Base-by-base conservation (phyloP, 2,113 vertebrate genomes). In the Copsychus sechellarum region DNA sequence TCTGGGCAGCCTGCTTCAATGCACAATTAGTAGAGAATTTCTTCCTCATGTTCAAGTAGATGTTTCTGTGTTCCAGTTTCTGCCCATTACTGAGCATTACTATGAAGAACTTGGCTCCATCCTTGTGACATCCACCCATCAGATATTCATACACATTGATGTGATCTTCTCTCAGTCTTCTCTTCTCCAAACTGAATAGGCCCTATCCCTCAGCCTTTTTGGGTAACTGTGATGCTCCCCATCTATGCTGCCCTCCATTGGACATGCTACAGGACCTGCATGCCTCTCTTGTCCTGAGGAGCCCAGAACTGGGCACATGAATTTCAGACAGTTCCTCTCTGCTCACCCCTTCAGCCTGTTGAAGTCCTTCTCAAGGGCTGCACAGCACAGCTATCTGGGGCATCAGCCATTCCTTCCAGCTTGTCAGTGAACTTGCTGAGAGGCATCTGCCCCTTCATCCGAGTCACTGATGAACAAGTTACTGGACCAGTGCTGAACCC, bases 81-180 rank as follows among this genome's bases (percentile, higher is more conserved):
- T 74, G 24, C 16, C 23, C n/a, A 25, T 25, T 38, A 28, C 19
- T 53, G 19, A 51, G 60, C 28, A 45, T n/a, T 36, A 74, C 38
- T 24, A 43, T 38, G 23, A 72, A 72, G 42, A 74, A 48, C 13
- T n/a, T 53, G 16, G 24, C 20, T 81, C 45, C 16, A 53, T 60
- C 29, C 22, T 33, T 0, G 0, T 43, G 42, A 34, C 0, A 0
- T 28, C 29, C 20, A 47, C 7, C 15, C 2, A 2, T 29, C 23
- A 73, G 36, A 33, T 34, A 80, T 24, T 53, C 51, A 21, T 2
- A 67, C 8, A 34, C 22, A 74, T 7, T 60, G 38, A 29, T 43
- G 28, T 21, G 19, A 60, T 21, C 10, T 53, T 56, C 25, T 38
- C 11, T 38, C 23, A 81, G 12, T 43, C 51, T 38, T 43, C 23